Conservation (phyloP, 2,113 vertebrate genomes). For the Alethe diademata region DNA sequence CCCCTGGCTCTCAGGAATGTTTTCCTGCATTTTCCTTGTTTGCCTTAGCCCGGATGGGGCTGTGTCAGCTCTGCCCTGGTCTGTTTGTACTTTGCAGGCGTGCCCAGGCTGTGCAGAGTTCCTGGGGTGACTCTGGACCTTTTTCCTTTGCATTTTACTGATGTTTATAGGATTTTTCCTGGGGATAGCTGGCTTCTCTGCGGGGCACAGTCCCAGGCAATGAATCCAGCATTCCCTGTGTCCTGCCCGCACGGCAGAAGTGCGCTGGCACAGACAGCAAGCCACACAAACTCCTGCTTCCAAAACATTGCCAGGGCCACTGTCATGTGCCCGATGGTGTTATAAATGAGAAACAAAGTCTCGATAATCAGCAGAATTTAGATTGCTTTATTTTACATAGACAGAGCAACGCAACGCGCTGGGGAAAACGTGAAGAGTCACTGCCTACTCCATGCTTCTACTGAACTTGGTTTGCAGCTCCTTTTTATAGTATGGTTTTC, state of each 20-base stretch:
- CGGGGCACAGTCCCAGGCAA: neutral
- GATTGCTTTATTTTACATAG: no score
- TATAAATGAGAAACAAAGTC: no score
- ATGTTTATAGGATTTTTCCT: neutral
- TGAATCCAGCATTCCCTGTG: neutral
- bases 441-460: no score
- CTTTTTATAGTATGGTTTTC: no score
- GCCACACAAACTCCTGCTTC: neutral
- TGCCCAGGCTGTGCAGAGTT: neutral
- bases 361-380: no score
- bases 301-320: neutral
- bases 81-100: neutral
- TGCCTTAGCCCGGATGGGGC: neutral
- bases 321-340: neutral
- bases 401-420: no score
- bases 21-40: neutral
- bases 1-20: neutral
- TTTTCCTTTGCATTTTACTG: neutral
- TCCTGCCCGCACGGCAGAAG: fast-evolving
- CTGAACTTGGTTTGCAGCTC: no score
- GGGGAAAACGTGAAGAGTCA: no score
- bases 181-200: neutral
- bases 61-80: neutral
- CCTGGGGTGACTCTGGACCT: neutral
- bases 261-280: neutral